phyloP scores from a whole-genome alignment of 2,888 invertebrate species.

The Diloba caeruleocephala region DNA sequence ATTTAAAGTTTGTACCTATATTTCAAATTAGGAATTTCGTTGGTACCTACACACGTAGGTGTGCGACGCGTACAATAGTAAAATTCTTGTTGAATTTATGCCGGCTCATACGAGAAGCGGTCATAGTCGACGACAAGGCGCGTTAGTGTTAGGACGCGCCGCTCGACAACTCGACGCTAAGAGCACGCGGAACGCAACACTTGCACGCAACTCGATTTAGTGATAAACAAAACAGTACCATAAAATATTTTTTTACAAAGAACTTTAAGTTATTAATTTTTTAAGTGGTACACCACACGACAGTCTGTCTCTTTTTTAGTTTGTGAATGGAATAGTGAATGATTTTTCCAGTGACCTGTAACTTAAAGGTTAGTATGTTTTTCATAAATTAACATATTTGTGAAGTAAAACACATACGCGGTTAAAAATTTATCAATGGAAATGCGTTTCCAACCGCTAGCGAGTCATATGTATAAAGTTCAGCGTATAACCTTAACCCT shows the following conservation, averaged over 20 bases:
- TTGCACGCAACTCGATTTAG: slow-evolving; percentile 56
- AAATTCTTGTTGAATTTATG: slow-evolving; percentile 67
- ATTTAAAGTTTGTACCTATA: slow-evolving; percentile 21
- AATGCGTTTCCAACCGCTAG: slow-evolving; percentile 36
- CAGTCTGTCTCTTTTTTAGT: slow-evolving; percentile 41
- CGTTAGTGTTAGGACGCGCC: slow-evolving; percentile 74
- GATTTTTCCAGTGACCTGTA: slow-evolving; percentile 71
- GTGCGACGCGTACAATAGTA: slow-evolving; percentile 60
- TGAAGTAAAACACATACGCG: slow-evolving; percentile 7
- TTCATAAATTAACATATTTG: slow-evolving; percentile 54
- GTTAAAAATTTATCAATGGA: slow-evolving; percentile 51
- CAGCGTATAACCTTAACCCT: slow-evolving; percentile 56
- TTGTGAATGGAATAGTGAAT: slow-evolving; percentile 74
- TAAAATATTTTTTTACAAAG: slow-evolving; percentile 34
- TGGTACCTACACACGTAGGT: slow-evolving; percentile 52
- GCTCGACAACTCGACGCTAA: slow-evolving; percentile 58
- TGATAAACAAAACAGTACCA: slow-evolving; percentile 48
- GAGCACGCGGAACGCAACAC: slow-evolving; percentile 69
- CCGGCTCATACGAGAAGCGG: slow-evolving; percentile 59
- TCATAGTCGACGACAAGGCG: slow-evolving; percentile 78
- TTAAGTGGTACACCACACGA: slow-evolving; percentile 27
- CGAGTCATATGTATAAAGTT: slow-evolving; percentile 41
- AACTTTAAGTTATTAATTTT: slow-evolving; percentile 25
- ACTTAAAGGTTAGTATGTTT: slow-evolving; percentile 73
- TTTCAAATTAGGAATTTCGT: slow-evolving; percentile 51